Base-by-base conservation (phyloP, 2,888 invertebrate genomes). In the Mimas tiliae region DNA sequence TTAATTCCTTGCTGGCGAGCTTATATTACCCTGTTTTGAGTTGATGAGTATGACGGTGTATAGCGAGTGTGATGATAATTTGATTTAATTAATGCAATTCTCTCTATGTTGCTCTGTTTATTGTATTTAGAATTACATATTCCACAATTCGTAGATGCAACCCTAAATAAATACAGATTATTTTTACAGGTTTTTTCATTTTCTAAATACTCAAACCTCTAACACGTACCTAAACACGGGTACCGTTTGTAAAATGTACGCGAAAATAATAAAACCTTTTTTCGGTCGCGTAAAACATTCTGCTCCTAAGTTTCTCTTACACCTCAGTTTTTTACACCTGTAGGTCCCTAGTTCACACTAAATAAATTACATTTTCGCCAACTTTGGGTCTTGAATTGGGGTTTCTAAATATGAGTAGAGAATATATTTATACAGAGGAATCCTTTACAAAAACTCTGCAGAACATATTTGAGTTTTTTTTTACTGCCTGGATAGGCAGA, bases 1-100 rank as follows among this genome's bases (percentile, higher is more conserved):
- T 93, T 93, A 92, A 93, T 92, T 88, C 87, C 86, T 83, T 82
- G 85, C 89, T 82, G 79, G 79, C 74, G 80, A 81, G 81, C 79
- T 81, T 81, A 81, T 83, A 81, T 86, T 83, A 84, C 87, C 85
- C 85, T 89, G 90, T 89, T 85, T 80, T 81, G 79, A 74, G 80
- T 83, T 90, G 90, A 90, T 90, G 89, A 90, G 52, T 53, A 66
- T 53, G 62, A 52, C 52, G 51, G 52, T 63, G 45, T 63, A 70
- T 76, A 77, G 79, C 78, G 38, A 77, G 79, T 80, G 81, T 78
- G 72, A 74, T 81, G 73, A 74, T 80, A 80, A 81, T 76, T 76
- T 74, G 65, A 50, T 58, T 58, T 58, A 58, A 58, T 58, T 58
- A 42, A 58, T 58, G 12, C 33, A 52, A 55, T 38, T 55, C 27